Evolutionary conservation across 2,888 invertebrate genomes (phyloP), one percentile per base, ranked within the genome.

Genomic region (Eupelmus urozonus): DNA sequence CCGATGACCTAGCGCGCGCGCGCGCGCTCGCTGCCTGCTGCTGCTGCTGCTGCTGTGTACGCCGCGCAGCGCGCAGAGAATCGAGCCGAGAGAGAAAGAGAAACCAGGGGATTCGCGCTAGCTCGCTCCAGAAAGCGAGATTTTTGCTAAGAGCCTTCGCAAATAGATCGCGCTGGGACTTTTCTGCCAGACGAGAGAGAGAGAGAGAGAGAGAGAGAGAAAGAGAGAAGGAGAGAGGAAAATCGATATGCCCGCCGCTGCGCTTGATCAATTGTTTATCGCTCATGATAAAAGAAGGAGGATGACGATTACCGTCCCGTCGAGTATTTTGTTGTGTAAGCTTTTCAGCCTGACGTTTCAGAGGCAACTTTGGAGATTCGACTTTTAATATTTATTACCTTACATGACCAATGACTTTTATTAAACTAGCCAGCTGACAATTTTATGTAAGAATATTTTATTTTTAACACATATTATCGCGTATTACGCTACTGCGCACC

Each of bases 1-100:
- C 67, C 75, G 75, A 78, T 80, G 80, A 80, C 80, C 80, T 72
- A 77, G 73, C 76, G 73, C 67, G 53, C 62, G 25, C 13, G 25
- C 13, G 49, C 57, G 76, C 76, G 73, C 60, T 27, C 62, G 25
- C 60, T n/a, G 25, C 2, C n/a, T n/a, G n/a, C n/a, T n/a, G n/a
- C n/a, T n/a, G n/a, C n/a, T n/a, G n/a, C n/a, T n/a, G n/a, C n/a
- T n/a, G n/a, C n/a, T n/a, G n/a, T n/a, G n/a, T n/a, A n/a, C n/a
- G 59, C 59, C n/a, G 18, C 20, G 59, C 59, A 62, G 53, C 67
- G 49, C 23, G 20, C 20, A 27, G 27, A 40, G 60, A 72, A 74
- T 70, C 57, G 63, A n/a, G 9, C 5, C 3, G 34, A 45, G 45
- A 45, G 45, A 45, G 13, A 45, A 45, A 45, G 45, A 45, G 51